Base-by-base conservation (phyloP, 1,140 invertebrate genomes). In the Lasaia peninsularis region DNA sequence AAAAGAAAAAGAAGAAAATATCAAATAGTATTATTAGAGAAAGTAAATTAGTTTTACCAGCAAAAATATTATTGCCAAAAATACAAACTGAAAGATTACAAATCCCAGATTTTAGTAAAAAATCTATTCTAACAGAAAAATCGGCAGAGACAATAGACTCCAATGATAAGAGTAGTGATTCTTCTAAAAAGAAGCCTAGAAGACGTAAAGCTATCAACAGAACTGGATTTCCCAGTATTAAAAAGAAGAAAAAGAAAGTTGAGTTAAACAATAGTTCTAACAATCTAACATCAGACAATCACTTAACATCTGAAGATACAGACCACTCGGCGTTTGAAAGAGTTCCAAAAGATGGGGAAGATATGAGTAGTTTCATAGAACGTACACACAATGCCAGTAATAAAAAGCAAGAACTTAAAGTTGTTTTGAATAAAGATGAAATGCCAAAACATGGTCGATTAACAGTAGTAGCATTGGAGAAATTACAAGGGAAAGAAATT, bases 191-290 rank as follows among this genome's bases (percentile, higher is more conserved):
- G 63, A 94, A 94, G 78, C 87, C 92, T 7, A 91, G 94, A 58
- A 91, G 95, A 52, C 93, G 95, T 51, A 94, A 96, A 81, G 91
- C 93, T 5, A 93, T 94, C 10, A 97, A 97, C 78, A 90, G 95
- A 65, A 97, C 96, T 9, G 96, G 96, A 6, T 97, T 97, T 82
- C 96, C 96, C 0, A 95, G 92, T 12, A 89, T 95, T 12, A 95
- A 96, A 67, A 95, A 94, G 67, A 97, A 96, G 76, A 96, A 96
- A 75, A 95, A 95, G 70, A 95, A 94, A 78, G 67, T 82, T 54
- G 87, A 90, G 61, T 65, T 71, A 20, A 75, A 60, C 55, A 72
- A 52, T 34, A 52, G 40, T 5, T 44, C 58, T 56, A 48, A 71
- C 31, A 75, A 65, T 51, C 57, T 73, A 16, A 71, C 68, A 37